Evolutionary conservation across 2,113 vertebrate species (phyloP).

Genomic region (Pomatostomus ruficeps): DNA sequence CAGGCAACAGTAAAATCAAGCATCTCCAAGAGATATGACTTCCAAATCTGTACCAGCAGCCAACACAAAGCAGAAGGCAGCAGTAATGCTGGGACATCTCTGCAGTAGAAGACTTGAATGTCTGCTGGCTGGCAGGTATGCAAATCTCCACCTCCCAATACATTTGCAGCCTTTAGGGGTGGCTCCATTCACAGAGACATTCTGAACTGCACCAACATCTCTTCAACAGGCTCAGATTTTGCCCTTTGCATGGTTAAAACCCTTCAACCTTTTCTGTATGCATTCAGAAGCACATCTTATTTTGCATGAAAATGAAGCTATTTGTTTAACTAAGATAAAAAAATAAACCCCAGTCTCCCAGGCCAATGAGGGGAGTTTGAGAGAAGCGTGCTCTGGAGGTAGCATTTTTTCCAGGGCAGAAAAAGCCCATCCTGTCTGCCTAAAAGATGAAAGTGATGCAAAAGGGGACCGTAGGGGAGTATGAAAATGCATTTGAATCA

Average conservation of each 20-base stretch:
- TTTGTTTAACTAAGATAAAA: constrained; percentile 10
- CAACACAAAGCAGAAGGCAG: neutral
- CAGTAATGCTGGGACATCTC: neutral
- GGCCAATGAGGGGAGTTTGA: neutral
- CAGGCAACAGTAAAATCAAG: neutral
- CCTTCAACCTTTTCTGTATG: constrained; percentile 9
- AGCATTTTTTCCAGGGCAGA: neutral
- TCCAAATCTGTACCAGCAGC: neutral
- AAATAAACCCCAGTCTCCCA: neutral
- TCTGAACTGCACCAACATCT: neutral
- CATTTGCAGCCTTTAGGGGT: constrained; percentile 1
- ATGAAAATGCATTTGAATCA: constrained; percentile 65
- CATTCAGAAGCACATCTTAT: neutral
- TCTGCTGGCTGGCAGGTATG: neutral
- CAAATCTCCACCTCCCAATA: neutral
- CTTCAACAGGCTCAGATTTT: constrained; percentile 42
- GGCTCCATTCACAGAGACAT: neutral
- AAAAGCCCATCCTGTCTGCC: neutral
- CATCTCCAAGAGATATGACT: neutral
- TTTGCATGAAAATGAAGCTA: neutral
- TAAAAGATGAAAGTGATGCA: constrained; percentile 45
- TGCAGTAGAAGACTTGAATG: neutral
- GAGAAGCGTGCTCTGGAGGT: neutral
- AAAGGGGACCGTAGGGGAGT: constrained; percentile 51
- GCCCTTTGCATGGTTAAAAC: constrained; percentile 16